phyloP scores from a whole-genome alignment of 2,113 vertebrate genomes.

The Xenopus tropicalis region UCB_Xtro_10.0 CM004451.2:57228501-57229000 shows the following conservation, averaged over 20 bases:
- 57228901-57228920: no score
- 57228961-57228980: no score
- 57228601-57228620: background rate
- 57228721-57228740: background rate
- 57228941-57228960: no score
- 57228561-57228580: slow-evolving; percentile 12
- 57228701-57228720: background rate
- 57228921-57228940: no score
- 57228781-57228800: background rate
- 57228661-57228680: background rate
- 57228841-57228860: no score
- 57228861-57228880: no score
- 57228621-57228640: slow-evolving; percentile 9
- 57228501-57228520: slow-evolving; percentile 37
- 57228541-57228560: slow-evolving; percentile 30
- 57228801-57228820: no score
- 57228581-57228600: slow-evolving; percentile 11
- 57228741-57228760: background rate
- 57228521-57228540: slow-evolving; percentile 41
- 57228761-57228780: background rate
- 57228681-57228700: background rate
- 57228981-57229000: no score
- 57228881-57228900: no score
- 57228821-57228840: no score
- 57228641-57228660: background rate